Evolutionary conservation across 2,113 vertebrate genomes (phyloP).

Genomic region (Albula glossodonta): DNA sequence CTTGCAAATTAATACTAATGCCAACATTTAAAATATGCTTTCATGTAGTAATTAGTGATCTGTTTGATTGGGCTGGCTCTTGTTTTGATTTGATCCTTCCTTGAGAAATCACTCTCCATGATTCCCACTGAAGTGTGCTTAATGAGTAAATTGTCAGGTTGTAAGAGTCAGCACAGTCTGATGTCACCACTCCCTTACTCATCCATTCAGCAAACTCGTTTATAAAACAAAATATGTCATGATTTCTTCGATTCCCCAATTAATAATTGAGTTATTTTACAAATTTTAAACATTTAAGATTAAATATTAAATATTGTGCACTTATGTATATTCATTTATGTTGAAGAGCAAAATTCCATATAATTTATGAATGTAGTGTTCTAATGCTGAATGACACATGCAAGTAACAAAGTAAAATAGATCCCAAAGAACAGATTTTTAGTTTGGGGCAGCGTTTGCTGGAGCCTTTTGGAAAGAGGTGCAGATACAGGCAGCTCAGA

Average conservation of each 20-base stretch:
- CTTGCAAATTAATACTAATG: not conserved
- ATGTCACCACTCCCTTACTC: not conserved
- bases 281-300: too few relatives aligned
- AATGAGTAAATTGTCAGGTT: not conserved
- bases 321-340: too few relatives aligned
- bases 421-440: not conserved
- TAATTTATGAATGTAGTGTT: too few relatives aligned
- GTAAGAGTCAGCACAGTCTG: not conserved
- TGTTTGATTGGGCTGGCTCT: not conserved
- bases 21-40: not conserved
- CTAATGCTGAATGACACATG: not conserved
- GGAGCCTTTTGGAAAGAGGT: not conserved
- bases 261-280: too few relatives aligned
- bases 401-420: not conserved
- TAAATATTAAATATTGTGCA: too few relatives aligned
- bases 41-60: not conserved
- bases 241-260: too few relatives aligned
- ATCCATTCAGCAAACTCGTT: not conserved
- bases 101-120: not conserved
- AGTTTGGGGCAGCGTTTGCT: too few relatives aligned
- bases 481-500: not conserved
- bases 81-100: not conserved
- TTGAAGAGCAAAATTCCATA: too few relatives aligned
- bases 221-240: not conserved
- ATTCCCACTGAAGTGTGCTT: not conserved